Conservation (phyloP, 2,888 invertebrate species). For the Plagodis dolabraria region DNA sequence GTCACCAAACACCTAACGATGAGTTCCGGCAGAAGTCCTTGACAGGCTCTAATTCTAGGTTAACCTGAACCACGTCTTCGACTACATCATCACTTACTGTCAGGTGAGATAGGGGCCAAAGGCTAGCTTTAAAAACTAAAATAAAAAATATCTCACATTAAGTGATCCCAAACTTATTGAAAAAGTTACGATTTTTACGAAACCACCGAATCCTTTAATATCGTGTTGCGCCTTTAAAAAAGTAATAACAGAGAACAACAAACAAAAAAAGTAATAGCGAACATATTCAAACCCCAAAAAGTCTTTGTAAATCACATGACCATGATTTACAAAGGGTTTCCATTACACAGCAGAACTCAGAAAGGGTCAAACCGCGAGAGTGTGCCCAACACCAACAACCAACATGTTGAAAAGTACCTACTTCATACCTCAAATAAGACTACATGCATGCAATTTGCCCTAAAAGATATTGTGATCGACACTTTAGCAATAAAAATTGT, state of each 20-base stretch:
- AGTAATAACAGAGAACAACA: constrained; percentile 13
- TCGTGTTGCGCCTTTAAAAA: background rate
- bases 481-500: no score
- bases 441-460: background rate
- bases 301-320: constrained; percentile 33
- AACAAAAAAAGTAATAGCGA: constrained; percentile 15
- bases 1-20: no score
- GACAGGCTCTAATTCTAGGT: no score
- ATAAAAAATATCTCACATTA: no score
- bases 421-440: background rate
- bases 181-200: no score
- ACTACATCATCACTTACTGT: no score
- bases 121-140: no score
- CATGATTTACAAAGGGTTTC: constrained; percentile 34
- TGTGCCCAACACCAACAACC: constrained; percentile 13
- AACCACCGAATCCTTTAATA: background rate
- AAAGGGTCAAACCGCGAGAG: constrained; percentile 31
- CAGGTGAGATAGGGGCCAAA: no score
- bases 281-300: constrained; percentile 19
- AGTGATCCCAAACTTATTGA: no score
- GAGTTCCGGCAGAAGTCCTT: no score
- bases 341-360: constrained; percentile 32
- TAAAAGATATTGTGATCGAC: no score
- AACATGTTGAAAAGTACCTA: constrained; percentile 25
- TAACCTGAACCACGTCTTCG: no score